Base-by-base conservation (phyloP, 2,888 invertebrate species). In the Thelaira solivaga region DNA sequence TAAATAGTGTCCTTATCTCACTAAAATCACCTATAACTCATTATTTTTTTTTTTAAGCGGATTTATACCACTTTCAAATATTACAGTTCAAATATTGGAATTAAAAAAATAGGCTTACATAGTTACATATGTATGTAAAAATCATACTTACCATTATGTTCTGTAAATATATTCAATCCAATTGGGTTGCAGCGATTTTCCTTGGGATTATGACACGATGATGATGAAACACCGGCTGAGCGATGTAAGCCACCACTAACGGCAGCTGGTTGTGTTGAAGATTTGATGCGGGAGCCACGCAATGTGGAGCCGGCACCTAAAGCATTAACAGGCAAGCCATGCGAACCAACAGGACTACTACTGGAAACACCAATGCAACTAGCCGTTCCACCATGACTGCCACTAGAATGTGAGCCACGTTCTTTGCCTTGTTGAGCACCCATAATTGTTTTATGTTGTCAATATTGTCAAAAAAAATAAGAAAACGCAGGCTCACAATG, bases 401-500 rank as follows among this genome's bases (percentile, higher is more conserved):
- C 86, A 73, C 88, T 87, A 67, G 88, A 88, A 47, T 86, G 86
- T 41, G 87, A 86, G 86, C 93, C 93, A 89, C 95, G 93, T 91
- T 96, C 96, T 91, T 97, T 96, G 89, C 95, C 95, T 92, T 96
- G 96, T 92, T 96, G 96, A 88, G 96, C 96, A 90, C 96, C 96
- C 96, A 96, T 96, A 71, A 16, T 39, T 0, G 10, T 18, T 34
- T 39, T 39, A 6, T 20, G 16, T 55, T 10, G n/a, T 26, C 4
- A 18, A 29, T 39, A 29, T 16, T 20, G 1, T 11, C 29, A 26
- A 53, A 49, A 10, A 4, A n/a, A 53, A 34, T n/a, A n/a, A n/a
- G n/a, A n/a, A 24, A 22, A 36, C 11, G 55, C 43, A 51, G 43
- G 51, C 18, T 61, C 43, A 53, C 67, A 65, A 55, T 18, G 43